Evolutionary conservation across 2,113 vertebrate genomes (phyloP), one percentile per base, ranked within the genome.

Genomic region (Nyctereutes procyonoides): DNA sequence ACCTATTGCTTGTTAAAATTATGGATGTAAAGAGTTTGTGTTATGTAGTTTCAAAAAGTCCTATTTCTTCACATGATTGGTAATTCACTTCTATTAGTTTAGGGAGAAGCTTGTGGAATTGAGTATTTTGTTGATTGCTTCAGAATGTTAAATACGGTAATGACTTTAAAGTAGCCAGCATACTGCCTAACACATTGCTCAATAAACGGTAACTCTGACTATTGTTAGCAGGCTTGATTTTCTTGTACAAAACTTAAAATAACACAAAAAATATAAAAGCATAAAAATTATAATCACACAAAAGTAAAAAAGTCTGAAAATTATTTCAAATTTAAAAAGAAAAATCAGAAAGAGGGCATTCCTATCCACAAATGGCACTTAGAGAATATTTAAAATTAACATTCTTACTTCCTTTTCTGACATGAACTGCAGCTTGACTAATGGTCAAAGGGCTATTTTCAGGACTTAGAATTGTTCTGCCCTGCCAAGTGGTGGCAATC

Each of bases 381-480:
- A 77, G 28, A 93, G 88, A 73, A 69, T 71, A 73, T 48, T 56
- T 56, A 95, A 97, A 76, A 81, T 92, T 60, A 83, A 24, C 48
- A 79, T 79, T 88, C 65, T 90, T 60, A 82, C 13, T 28, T 93
- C 32, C 55, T 95, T 63, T 43, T 8, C 20, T 32, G 71, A 86
- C 32, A 88, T 14, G 86, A 93, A 91, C 48, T 86, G n/a, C 30
- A 91, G 28, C 83, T 92, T 89, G 38, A 79, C 80, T 60, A 88
- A 14, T 69, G n/a, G 62, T 19, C 35, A 73, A 79, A 89, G 80
- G 85, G 73, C 17, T 62, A 53, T 93, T 95, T 96, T 96, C 32
- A 63, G 3, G 7, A 53, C n/a, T 83, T 73, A 96, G 15, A 92
- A 87, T 65, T 87, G 10, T 6, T 87, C 48, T 80, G 22, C 43